These are phyloP conservation scores for Diaprepes abbreviatus DNA, from an alignment of 2,888 invertebrate genomes.

Conservation along the genomic window DNA sequence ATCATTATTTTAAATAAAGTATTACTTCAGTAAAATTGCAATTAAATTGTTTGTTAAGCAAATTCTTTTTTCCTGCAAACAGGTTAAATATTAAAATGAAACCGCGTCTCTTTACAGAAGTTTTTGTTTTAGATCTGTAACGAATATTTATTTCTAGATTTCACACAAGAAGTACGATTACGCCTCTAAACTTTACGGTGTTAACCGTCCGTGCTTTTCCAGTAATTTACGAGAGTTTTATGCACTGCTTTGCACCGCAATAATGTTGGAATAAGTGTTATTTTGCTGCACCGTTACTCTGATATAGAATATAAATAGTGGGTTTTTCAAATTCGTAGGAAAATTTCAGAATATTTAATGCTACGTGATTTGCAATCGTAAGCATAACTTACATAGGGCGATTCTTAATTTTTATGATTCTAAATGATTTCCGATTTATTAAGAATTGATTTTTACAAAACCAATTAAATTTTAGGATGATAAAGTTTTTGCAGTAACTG, in stretches of 20 bases:
- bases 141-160: conserved; percentile 3
- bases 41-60: too few species aligned
- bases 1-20: too few species aligned
- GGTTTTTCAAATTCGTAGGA: not conserved
- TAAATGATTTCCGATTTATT: too few species aligned
- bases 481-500: too few species aligned
- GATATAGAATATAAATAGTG: not conserved
- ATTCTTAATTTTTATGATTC: too few species aligned
- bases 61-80: too few species aligned
- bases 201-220: conserved; percentile 5
- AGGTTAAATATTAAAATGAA: not conserved
- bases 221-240: conserved; percentile 14
- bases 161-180: conserved; percentile 18
- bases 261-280: conserved; percentile 11
- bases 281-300: not conserved
- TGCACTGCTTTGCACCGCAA: conserved; percentile 18
- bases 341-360: not conserved
- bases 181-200: conserved; percentile 18
- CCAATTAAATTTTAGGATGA: too few species aligned
- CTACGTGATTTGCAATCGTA: too few species aligned
- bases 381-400: too few species aligned
- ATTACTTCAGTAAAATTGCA: too few species aligned
- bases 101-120: not conserved
- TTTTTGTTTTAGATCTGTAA: not conserved
- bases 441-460: too few species aligned